Evolutionary conservation across 92 coral and sea anemone genomes (phyloP).

Genomic region (Chrysogorgia sp.): DNA sequence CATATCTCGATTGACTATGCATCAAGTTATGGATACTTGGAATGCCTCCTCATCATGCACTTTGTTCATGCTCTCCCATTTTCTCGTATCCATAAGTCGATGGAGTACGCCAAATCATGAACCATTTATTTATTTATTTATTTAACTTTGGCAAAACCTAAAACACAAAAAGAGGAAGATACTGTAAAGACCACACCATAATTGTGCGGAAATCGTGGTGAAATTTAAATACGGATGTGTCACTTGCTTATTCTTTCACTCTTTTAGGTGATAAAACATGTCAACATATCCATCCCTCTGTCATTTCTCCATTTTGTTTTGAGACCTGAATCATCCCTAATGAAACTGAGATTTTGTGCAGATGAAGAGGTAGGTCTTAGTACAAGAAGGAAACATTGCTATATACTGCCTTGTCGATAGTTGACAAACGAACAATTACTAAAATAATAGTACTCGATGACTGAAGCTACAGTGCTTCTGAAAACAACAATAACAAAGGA

Average conservation of each 20-base stretch:
- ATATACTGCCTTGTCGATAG: too few species aligned
- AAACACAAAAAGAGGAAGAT: background rate
- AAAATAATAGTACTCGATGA: too few species aligned
- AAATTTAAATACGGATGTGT: background rate
- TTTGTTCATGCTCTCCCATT: too few species aligned
- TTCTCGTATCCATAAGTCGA: too few species aligned
- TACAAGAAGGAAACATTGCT: background rate
- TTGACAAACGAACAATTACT: too few species aligned
- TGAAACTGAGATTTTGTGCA: conserved; percentile 77
- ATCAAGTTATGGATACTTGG: too few species aligned
- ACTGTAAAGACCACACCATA: background rate
- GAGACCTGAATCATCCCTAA: conserved; percentile 70
- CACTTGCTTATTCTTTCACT: background rate
- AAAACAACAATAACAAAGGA: too few species aligned
- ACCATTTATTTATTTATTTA: too few species aligned
- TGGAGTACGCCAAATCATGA: too few species aligned
- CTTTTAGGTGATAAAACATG: conserved; percentile 74
- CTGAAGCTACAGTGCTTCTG: too few species aligned
- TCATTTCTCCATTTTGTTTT: conserved; percentile 74
- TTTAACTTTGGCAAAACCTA: background rate
- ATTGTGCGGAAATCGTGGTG: background rate
- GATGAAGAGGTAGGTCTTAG: conserved; percentile 80
- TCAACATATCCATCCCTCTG: conserved; percentile 79
- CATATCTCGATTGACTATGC: too few species aligned
- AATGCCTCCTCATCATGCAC: too few species aligned